Evolutionary conservation across 2,888 invertebrate genomes (phyloP).

Genomic region (Poecilobothrus nobilitatus): DNA sequence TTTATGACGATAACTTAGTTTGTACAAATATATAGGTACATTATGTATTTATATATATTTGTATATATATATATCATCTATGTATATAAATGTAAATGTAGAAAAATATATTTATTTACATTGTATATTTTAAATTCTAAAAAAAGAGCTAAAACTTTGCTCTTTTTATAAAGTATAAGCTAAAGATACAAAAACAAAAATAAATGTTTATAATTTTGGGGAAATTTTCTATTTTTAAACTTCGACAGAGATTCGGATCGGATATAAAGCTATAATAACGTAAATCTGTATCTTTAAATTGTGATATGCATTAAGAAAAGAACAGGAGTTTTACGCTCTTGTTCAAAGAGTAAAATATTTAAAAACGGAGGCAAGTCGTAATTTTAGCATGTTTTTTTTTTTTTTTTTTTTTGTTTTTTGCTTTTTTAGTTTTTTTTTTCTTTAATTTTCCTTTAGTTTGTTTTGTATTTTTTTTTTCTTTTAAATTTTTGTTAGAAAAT

Average conservation of each 20-base stretch:
- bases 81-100: not conserved
- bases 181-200: not conserved
- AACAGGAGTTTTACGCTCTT: not conserved
- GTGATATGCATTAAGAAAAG: slow-evolving; percentile 2
- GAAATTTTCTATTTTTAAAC: slow-evolving; percentile 5
- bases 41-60: too few species aligned
- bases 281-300: not conserved
- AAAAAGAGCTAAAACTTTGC: slow-evolving; percentile 1
- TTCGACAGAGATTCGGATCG: slow-evolving; percentile 2
- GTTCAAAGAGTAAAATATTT: not conserved
- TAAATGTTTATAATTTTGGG: not conserved
- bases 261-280: slow-evolving; percentile 4
- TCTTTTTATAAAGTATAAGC: not conserved
- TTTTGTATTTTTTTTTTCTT: not conserved
- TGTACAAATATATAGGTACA: too few species aligned
- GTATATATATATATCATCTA: not conserved
- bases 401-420: not conserved
- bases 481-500: not conserved
- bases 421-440: not conserved
- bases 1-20: not conserved
- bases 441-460: too few species aligned
- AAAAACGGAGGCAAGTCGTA: not conserved
- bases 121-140: not conserved
- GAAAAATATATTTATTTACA: not conserved
- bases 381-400: not conserved